These are phyloP conservation scores for Furnarius figulus DNA, from an alignment of 2,113 vertebrate genomes.

Conservation along the genomic window DNA sequence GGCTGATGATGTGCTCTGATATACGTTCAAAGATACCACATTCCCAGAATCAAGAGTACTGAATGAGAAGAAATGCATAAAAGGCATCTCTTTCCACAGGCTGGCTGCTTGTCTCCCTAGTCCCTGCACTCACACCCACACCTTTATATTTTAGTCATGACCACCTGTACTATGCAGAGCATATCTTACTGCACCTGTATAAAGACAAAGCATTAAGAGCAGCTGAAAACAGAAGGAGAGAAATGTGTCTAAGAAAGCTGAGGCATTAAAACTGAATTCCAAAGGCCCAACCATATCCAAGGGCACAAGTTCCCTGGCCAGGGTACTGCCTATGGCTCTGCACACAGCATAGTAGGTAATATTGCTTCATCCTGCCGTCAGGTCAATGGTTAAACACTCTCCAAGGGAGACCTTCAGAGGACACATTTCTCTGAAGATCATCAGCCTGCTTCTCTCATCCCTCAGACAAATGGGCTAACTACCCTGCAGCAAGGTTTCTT, in stretches of 20 bases:
- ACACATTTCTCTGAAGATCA: neutral
- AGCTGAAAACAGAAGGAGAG: neutral
- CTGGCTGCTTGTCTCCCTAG: neutral
- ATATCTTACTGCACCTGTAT: neutral
- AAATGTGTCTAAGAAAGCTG: neutral
- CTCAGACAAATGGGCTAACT: neutral
- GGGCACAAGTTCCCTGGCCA: neutral
- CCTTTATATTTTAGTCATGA: neutral
- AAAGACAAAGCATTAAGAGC: neutral
- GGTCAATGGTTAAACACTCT: neutral
- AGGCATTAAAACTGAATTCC: neutral
- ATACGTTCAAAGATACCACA: neutral
- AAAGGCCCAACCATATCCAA: accelerated
- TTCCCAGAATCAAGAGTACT: neutral
- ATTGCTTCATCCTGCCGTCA: neutral
- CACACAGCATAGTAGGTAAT: neutral
- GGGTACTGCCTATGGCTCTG: neutral
- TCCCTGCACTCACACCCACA: accelerated
- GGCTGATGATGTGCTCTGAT: neutral
- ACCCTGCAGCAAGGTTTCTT: neutral
- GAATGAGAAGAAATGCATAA: neutral
- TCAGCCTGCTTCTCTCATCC: neutral
- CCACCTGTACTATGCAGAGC: neutral
- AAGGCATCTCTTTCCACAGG: neutral
- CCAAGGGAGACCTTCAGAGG: neutral